Evolutionary conservation across 2,888 invertebrate genomes (phyloP), one percentile per base, ranked within the genome.

Genomic region (Cremastobaeus sp.): DNA sequence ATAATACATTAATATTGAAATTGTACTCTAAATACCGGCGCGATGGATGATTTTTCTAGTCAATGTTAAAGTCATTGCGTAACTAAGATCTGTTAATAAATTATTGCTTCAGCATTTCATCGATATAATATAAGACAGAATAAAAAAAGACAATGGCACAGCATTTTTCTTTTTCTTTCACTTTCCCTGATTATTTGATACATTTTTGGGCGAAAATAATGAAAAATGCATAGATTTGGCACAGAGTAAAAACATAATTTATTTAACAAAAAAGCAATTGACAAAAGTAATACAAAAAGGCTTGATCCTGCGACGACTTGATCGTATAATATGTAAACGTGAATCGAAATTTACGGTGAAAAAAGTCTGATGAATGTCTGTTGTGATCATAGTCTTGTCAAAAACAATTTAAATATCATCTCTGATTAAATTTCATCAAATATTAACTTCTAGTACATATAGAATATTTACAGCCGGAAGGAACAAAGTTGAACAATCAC

Each of bases 201-300:
- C n/a, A n/a, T n/a, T n/a, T n/a, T n/a, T n/a, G n/a, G n/a, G n/a
- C n/a, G n/a, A n/a, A n/a, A n/a, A n/a, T n/a, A n/a, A n/a, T n/a
- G n/a, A n/a, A n/a, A n/a, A n/a, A n/a, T n/a, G n/a, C n/a, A n/a
- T n/a, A n/a, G n/a, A n/a, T n/a, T 20, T 71, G 54, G 55, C 65
- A 59, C 68, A 71, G 70, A 74, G 47, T 50, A 43, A 37, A 39
- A 52, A 57, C 57, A 68, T 41, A 64, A 64, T 71, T 71, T 71
- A 71, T 71, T 71, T 30, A 71, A 71, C 70, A 66, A 71, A 70
- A 60, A 60, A 35, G 41, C 34, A 57, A 57, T 55, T 71, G 48
- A 71, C 70, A 71, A 71, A 64, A 55, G 47, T 48, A 69, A 52
- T 59, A 69, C 59, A 60, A 69, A 69, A 59, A 21, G n/a, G 5